Conservation (phyloP, 2,113 vertebrate genomes). For the Chelonoidis abingdonii region DNA sequence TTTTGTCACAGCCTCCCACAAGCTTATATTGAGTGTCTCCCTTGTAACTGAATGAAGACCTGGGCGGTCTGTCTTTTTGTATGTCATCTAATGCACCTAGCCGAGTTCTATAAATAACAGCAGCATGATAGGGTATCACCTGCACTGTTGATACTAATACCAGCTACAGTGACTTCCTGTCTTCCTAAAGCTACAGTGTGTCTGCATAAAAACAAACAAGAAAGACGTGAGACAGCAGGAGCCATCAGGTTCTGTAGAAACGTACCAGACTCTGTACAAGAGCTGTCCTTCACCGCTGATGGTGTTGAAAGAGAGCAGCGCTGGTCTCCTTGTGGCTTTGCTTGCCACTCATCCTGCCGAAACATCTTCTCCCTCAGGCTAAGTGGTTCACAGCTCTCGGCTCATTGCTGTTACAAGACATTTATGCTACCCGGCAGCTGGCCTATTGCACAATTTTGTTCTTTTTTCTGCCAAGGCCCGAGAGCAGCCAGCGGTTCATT, state of each 20-base stretch:
- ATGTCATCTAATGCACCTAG: background rate
- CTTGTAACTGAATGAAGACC: background rate
- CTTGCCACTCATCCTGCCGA: constrained; percentile 38
- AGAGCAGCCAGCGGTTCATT: background rate
- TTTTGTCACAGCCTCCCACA: background rate
- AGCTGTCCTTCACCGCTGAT: rapidly evolving
- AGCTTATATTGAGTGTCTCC: background rate
- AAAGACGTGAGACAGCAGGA: background rate
- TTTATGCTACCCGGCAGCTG: constrained; percentile 54
- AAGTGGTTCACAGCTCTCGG: constrained; percentile 46
- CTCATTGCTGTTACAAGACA: constrained; percentile 62
- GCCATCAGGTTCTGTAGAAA: background rate
- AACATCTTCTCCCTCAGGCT: constrained; percentile 53
- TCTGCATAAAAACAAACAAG: background rate
- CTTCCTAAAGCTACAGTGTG: background rate
- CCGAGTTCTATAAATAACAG: background rate
- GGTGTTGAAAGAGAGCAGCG: background rate
- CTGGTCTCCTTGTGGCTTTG: background rate
- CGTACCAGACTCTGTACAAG: background rate
- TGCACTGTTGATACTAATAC: background rate
- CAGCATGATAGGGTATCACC: background rate
- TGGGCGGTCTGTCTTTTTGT: background rate
- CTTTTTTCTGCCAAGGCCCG: constrained; percentile 4
- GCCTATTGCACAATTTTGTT: constrained; percentile 16
- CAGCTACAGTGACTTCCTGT: background rate